Percentiles rank a stretch among this genome's conserved stretches.
phyloP scores from a whole-genome alignment of 1,140 invertebrate species.

The Ostrea edulis region DNA sequence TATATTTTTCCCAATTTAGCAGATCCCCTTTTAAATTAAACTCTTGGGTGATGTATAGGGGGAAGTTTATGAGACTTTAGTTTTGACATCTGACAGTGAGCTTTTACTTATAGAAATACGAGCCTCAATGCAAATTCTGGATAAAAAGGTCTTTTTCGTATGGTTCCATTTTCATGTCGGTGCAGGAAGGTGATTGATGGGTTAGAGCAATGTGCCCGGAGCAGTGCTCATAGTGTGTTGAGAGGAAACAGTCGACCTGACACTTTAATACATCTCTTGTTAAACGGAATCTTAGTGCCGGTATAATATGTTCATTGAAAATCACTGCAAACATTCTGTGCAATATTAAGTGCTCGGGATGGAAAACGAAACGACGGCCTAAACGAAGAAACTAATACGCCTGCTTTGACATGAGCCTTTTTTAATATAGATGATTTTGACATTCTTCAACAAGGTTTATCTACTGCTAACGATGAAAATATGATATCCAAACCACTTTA shows the following conservation, averaged over 20 bases:
- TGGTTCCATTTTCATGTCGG: constrained; percentile 31
- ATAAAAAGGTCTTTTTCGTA: constrained; percentile 15
- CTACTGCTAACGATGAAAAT: neutral
- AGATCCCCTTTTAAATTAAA: constrained; percentile 38
- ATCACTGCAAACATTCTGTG: constrained; percentile 37
- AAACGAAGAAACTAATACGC: constrained; percentile 22
- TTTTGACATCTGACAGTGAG: constrained; percentile 38
- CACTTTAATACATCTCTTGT: constrained; percentile 39
- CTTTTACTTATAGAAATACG: constrained; percentile 33
- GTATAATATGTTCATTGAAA: constrained; percentile 28
- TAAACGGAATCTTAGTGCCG: constrained; percentile 36
- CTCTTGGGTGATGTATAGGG: constrained; percentile 25
- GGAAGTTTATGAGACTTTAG: constrained; percentile 32
- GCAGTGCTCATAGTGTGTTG: constrained; percentile 9
- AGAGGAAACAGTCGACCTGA: constrained; percentile 17
- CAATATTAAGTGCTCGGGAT: constrained; percentile 20
- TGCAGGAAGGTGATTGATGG: constrained; percentile 29
- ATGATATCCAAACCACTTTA: neutral
- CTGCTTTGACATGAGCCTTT: neutral
- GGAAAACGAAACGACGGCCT: constrained; percentile 19
- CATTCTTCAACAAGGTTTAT: neutral
- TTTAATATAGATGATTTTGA: neutral
- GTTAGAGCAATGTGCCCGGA: constrained; percentile 9
- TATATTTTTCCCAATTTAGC: constrained; percentile 36
- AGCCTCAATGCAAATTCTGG: constrained; percentile 24